Evolutionary conservation across 1,140 invertebrate genomes (phyloP).

Genomic region (Panagrolaimus sp.): DNA sequence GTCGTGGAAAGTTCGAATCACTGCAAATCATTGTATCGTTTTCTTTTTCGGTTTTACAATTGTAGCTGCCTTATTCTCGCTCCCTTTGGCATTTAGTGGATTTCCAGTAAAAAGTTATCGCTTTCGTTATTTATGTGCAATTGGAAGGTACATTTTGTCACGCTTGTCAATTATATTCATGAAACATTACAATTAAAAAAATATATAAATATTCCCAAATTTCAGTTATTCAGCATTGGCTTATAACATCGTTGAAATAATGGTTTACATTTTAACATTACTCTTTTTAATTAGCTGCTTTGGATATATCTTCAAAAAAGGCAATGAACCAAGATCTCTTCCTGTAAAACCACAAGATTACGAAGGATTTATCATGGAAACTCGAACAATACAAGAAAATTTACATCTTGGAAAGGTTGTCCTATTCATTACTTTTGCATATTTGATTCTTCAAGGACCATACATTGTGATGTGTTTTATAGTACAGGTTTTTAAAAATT

Average conservation of each 20-base stretch:
- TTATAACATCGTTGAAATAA: slow-evolving; percentile 40
- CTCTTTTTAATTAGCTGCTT: slow-evolving; percentile 41
- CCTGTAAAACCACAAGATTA: slow-evolving; percentile 41
- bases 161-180: too few species aligned
- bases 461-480: slow-evolving; percentile 43
- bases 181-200: background rate
- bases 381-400: slow-evolving; percentile 38
- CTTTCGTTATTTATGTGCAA: slow-evolving; percentile 42
- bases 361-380: slow-evolving; percentile 42
- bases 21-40: background rate
- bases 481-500: slow-evolving; percentile 31
- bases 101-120: slow-evolving; percentile 30
- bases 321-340: slow-evolving; percentile 28
- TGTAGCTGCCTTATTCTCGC: background rate
- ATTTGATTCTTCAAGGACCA: slow-evolving; percentile 39
- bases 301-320: slow-evolving; percentile 35
- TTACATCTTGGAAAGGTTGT: slow-evolving; percentile 35
- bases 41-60: background rate
- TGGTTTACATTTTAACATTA: slow-evolving; percentile 41
- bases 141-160: slow-evolving; percentile 32
- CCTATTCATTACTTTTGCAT: slow-evolving; percentile 36
- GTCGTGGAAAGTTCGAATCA: background rate
- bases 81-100: slow-evolving; percentile 17
- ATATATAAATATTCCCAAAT: slow-evolving; percentile 7
- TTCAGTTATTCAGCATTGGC: slow-evolving; percentile 33